A percentile compares a stretch with the other conserved stretches of the same genome.
phyloP scores from a whole-genome alignment of 2,113 vertebrate species.

The Caloenas nicobarica region DNA sequence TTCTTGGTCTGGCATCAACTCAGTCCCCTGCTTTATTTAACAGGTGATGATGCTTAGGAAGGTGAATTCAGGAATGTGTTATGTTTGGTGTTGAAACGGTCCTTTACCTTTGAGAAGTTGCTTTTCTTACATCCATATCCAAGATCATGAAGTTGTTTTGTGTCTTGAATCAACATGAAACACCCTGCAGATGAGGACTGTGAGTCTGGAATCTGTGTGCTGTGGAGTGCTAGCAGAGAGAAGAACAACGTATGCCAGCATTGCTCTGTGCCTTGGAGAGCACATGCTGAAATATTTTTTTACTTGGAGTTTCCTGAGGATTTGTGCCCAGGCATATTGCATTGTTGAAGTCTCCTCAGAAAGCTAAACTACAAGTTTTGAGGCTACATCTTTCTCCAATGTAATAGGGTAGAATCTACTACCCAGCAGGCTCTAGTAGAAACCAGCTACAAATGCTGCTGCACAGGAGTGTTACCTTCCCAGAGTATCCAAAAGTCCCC shows the following conservation, averaged over 20 bases:
- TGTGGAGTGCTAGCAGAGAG: neutral
- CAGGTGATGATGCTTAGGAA: neutral
- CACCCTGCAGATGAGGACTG: neutral
- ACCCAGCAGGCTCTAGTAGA: rapidly evolving
- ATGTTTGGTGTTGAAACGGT: neutral
- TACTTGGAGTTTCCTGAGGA: neutral
- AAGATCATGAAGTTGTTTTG: neutral
- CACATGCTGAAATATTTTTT: neutral
- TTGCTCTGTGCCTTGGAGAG: neutral
- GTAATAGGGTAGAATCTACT: neutral
- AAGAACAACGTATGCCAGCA: neutral
- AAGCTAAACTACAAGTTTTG: neutral
- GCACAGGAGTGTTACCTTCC: neutral
- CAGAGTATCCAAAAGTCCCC: neutral
- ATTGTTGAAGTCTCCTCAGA: neutral
- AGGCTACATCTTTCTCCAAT: neutral
- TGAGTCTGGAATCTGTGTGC: neutral
- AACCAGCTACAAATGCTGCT: neutral
- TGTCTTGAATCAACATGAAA: neutral
- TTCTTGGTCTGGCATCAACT: neutral
- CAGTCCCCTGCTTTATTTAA: neutral
- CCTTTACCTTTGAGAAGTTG: neutral
- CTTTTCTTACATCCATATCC: neutral
- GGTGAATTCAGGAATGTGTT: neutral
- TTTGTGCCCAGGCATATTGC: neutral